Evolutionary conservation across 2,113 vertebrate species (phyloP).

Genomic region (Ophthalmolycus amberensis): DNA sequence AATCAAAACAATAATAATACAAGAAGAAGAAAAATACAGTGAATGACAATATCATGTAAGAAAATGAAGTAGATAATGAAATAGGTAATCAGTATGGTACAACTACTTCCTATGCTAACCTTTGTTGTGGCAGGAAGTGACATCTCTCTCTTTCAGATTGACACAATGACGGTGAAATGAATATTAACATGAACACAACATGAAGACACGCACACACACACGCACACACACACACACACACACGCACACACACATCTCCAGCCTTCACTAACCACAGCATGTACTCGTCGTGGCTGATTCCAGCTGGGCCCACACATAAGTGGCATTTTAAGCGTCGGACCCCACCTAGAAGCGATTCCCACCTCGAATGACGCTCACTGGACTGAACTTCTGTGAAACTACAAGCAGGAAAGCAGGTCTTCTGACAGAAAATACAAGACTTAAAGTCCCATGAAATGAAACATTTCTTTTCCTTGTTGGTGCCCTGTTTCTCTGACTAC

Average conservation of each 20-base stretch:
- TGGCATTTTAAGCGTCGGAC: constrained; percentile 17
- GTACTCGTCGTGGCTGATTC: constrained; percentile 8
- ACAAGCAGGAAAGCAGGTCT: constrained; percentile 30
- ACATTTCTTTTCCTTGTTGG: constrained; percentile 13
- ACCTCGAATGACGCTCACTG: constrained; percentile 36
- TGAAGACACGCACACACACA: background rate
- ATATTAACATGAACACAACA: no score
- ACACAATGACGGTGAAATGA: no score
- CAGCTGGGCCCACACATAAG: constrained; percentile 31
- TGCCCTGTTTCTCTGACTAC: constrained; percentile 1
- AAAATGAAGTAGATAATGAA: no score
- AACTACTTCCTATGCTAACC: no score
- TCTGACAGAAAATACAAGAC: constrained; percentile 29
- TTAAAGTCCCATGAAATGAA: constrained; percentile 64
- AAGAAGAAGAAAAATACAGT: no score
- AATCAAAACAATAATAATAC: no score
- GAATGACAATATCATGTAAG: no score
- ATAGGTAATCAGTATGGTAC: no score
- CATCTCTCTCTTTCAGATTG: no score
- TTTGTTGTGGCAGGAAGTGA: no score
- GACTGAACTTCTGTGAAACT: constrained; percentile 31
- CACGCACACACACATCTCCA: background rate
- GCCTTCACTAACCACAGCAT: constrained; percentile 28
- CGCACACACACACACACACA: background rate
- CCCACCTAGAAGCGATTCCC: constrained; percentile 47